Conservation (phyloP, 2,797 vertebrate species). For the Pangasius larnaudii region DNA sequence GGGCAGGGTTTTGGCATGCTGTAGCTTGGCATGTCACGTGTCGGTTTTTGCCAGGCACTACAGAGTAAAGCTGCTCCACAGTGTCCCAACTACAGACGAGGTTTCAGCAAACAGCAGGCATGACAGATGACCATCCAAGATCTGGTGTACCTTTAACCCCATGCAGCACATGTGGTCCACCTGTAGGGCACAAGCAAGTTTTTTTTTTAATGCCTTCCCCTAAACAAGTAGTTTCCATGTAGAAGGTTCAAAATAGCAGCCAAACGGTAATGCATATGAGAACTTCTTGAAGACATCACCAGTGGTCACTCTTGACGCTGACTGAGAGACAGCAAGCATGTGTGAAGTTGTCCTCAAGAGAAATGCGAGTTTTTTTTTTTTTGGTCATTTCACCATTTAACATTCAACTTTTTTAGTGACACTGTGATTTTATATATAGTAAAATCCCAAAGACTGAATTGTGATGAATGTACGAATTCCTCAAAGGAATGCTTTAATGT, state of each 20-base stretch:
- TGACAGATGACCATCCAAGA: conserved; percentile 27
- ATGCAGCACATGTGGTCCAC: not conserved
- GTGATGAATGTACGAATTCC: not conserved
- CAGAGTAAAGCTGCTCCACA: conserved; percentile 7
- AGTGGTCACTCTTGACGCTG: not conserved
- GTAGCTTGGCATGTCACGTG: conserved; percentile 15
- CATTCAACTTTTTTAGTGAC: not conserved
- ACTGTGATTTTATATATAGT: not conserved
- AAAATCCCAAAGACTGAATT: no score
- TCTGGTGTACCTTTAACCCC: conserved; percentile 18
- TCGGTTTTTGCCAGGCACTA: conserved; percentile 13
- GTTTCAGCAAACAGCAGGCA: conserved; percentile 19
- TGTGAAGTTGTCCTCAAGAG: not conserved
- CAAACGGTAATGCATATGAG: not conserved
- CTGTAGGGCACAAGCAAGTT: not conserved
- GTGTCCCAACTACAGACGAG: conserved; percentile 15
- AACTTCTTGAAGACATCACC: not conserved
- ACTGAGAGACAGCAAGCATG: not conserved
- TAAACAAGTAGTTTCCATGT: not conserved
- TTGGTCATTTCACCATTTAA: not conserved
- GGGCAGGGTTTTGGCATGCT: not conserved
- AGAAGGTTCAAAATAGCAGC: not conserved
- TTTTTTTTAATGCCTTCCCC: not conserved
- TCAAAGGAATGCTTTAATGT: not conserved
- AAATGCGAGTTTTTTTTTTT: not conserved